phyloP scores from a whole-genome alignment of 2,113 vertebrate genomes.

The Scopus umbretta region DNA sequence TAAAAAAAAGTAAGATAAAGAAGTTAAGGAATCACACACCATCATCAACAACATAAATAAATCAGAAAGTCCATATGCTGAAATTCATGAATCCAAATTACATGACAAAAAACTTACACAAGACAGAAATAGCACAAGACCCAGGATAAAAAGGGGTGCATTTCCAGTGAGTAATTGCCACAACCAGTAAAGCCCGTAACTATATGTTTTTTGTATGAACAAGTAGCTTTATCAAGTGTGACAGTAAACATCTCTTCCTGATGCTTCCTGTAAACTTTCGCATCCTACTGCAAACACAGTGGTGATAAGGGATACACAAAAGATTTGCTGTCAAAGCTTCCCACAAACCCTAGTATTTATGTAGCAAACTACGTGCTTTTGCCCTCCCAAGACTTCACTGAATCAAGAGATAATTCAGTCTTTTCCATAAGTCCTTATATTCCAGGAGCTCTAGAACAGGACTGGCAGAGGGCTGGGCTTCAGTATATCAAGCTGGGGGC shows the following conservation, averaged over 20 bases:
- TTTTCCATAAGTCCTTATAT: neutral
- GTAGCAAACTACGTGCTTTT: neutral
- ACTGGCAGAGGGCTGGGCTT: neutral
- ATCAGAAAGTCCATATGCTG: slow-evolving; percentile 39
- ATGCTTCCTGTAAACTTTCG: neutral
- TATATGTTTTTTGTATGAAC: neutral
- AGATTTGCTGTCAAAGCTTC: neutral
- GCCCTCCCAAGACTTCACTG: neutral
- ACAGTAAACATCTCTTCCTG: neutral
- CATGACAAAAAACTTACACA: neutral
- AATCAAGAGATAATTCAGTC: neutral
- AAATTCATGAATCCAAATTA: slow-evolving; percentile 22
- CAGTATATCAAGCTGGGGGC: neutral
- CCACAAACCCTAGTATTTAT: neutral
- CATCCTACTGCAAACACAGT: neutral
- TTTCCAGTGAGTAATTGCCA: neutral
- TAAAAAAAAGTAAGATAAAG: slow-evolving; percentile 23
- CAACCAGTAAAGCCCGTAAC: neutral
- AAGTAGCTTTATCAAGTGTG: neutral
- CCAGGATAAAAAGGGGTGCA: neutral
- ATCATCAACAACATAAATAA: slow-evolving; percentile 51
- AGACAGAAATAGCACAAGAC: neutral
- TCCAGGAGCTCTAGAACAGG: neutral
- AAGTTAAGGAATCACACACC: slow-evolving; percentile 15
- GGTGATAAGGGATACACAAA: neutral